Base-by-base conservation (phyloP, 1,140 invertebrate species). In the Drosophila lacertosa region DNA sequence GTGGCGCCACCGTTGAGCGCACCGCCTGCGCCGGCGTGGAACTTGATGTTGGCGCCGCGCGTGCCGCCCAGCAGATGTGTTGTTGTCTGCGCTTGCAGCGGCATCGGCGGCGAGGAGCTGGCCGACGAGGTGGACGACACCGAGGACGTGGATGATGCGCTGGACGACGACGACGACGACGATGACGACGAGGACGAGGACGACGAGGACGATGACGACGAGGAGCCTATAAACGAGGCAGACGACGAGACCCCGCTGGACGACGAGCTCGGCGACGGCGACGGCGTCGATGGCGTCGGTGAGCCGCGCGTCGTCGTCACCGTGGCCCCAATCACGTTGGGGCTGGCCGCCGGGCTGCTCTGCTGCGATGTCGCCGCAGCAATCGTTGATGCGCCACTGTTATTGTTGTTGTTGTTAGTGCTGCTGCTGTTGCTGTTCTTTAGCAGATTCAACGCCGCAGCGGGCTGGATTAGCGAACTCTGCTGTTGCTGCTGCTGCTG, bases 241-340 rank as follows among this genome's bases (percentile, higher is more conserved):
- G 89, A 91, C 37, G 89, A 91, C 1, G 89, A 91, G 32, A 86
- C 86, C 15, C 88, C 77, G 53, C 89, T 83, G 58, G 86, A 89
- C 32, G 89, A 84, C 22, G 86, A 89, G 72, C 81, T 88, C 11
- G 89, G 89, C 50, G 89, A 91, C 16, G 89, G 89, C 29, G 89
- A 91, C 22, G 89, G 89, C 4, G 89, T 91, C 45, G 89, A 90
- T 50, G 89, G 89, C 45, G 89, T 90, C n/a, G 89, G 89, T 13
- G 89, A 91, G 18, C 80, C 89, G 45, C 89, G 82, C 40, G 69
- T 91, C 4, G 69, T 91, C 4, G 64, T 60, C 2, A 78, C 33
- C 22, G 76, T 80, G 35, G 24, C 33, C 0, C 37, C 65, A 24
- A 15, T 16, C 44, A 53, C 44, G 55, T 37, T 73, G 10, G 89